These are phyloP conservation scores for Arctocebus calabarensis DNA, from an alignment of 2,797 vertebrate species.

Conservation along the genomic window DNA sequence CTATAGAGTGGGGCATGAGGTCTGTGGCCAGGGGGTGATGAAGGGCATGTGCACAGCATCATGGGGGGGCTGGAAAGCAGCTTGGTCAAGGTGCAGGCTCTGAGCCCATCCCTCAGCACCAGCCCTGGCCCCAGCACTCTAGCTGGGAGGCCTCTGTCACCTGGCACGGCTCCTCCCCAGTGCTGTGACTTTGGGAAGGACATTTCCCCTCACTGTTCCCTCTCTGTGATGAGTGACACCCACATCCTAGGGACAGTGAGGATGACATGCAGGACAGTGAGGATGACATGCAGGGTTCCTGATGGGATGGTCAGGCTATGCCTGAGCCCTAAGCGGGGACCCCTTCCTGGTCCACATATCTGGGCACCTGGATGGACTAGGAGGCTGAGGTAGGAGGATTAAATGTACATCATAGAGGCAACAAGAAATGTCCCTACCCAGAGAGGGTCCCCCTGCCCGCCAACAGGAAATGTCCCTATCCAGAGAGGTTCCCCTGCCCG, in stretches of 20 bases:
- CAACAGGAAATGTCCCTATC: background rate
- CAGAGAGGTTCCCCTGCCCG: rapidly evolving
- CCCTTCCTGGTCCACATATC: background rate
- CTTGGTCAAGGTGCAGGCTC: background rate
- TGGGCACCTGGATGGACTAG: background rate
- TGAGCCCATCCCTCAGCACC: background rate
- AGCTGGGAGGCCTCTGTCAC: background rate
- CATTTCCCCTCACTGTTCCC: background rate
- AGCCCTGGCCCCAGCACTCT: too few species aligned
- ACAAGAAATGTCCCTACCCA: background rate
- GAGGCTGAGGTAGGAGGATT: too few species aligned
- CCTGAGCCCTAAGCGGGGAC: background rate
- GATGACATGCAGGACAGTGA: background rate
- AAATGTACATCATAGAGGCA: background rate
- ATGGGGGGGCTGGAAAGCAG: background rate
- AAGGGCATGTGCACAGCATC: background rate
- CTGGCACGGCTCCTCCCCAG: rapidly evolving
- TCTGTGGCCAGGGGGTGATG: background rate
- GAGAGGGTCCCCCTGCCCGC: background rate
- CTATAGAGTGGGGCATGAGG: background rate
- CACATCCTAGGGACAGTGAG: background rate
- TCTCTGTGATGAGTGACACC: background rate
- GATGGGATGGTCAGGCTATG: rapidly evolving
- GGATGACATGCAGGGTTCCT: background rate
- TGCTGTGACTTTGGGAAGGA: background rate